Base-by-base conservation (phyloP, 1,140 invertebrate species). In the Brachionus rubens region DNA sequence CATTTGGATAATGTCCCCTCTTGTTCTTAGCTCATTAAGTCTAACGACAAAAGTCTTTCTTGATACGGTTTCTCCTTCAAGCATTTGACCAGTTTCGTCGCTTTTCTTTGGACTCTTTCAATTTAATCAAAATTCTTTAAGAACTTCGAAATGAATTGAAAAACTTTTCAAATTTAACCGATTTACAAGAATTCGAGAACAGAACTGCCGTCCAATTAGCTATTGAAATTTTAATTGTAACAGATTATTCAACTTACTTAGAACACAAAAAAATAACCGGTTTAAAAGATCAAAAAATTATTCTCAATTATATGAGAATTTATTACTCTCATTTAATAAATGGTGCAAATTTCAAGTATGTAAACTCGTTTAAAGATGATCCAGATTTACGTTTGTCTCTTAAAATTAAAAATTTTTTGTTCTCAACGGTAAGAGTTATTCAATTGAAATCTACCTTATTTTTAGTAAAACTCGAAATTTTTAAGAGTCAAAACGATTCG, bases 261-360 rank as follows among this genome's bases (percentile, higher is more conserved):
- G 14, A 43, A 14, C 26, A 24, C 16, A 41, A 43, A 65, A 21
- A 43, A 43, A 4, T 65, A 2, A 65, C 59, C 1, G 14, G 10
- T 21, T 14, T 65, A 9, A 12, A 65, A 7, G 24, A 65, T 43
- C 19, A 65, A 65, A 65, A 65, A 46, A 16, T 41, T 7, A 43
- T 65, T 1, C 6, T 43, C 41, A 65, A 6, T 65, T 65, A 65
- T 26, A 65, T 65, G 59, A 65, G 26, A 65, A 65, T 65, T 41
- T 65, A 65, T 41, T 65, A 24, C 24, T 19, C 59, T 7, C 59
- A 65, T 19, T 14, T 65, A 12, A 24, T 43, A 41, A 65, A 65
- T 43, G 59, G 41, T 24, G 59, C 43, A 24, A 65, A 65, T 40
- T 65, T 28, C 24, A 65, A 43, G 12, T 65, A 65, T 65, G 21